Evolutionary conservation across 2,797 vertebrate species (phyloP).

Genomic region (Alectoris magna): DNA sequence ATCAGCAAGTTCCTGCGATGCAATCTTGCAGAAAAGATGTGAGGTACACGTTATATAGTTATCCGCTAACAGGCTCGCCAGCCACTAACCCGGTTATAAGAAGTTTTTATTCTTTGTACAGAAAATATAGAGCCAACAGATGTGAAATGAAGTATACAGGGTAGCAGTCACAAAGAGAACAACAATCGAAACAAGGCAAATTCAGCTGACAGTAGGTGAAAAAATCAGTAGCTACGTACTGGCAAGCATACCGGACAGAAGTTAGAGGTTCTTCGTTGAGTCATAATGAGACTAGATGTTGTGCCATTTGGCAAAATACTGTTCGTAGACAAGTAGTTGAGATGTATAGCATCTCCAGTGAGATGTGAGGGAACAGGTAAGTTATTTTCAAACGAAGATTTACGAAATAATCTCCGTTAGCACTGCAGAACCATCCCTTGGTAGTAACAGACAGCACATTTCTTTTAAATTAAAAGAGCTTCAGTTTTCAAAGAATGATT

Average conservation of each 20-base stretch:
- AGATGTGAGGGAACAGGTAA: background rate
- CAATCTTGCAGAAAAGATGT: background rate
- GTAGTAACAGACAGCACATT: background rate
- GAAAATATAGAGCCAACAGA: background rate
- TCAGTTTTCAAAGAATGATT: background rate
- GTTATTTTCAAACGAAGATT: background rate
- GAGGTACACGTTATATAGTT: background rate
- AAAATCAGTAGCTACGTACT: background rate
- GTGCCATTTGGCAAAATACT: background rate
- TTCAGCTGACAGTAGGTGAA: background rate
- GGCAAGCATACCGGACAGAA: background rate
- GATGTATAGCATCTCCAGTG: background rate
- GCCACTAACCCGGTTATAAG: background rate
- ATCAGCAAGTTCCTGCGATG: background rate
- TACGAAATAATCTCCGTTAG: background rate
- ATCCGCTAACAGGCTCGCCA: background rate
- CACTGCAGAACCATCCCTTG: background rate
- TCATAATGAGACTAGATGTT: background rate
- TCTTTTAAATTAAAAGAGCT: background rate
- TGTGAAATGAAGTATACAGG: background rate
- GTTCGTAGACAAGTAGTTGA: background rate
- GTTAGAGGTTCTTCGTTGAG: background rate
- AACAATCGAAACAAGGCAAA: background rate
- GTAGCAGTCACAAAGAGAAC: background rate
- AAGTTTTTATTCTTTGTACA: background rate